Evolutionary conservation across 2,113 vertebrate genomes (phyloP), one percentile per base, ranked within the genome.

Genomic region (Myanophis thanlyinensis): DNA sequence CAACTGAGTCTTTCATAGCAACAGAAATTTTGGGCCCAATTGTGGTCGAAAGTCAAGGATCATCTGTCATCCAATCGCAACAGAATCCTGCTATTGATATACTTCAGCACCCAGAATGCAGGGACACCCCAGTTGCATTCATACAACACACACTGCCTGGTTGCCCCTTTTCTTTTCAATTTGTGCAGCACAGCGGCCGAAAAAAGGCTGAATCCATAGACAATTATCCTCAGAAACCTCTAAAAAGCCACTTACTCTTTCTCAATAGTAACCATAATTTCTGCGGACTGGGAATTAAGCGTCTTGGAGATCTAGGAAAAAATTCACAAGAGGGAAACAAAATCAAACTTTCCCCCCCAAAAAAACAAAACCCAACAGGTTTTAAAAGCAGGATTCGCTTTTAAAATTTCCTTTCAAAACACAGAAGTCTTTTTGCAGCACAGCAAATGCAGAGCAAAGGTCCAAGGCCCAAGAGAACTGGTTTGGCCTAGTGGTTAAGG

Each of bases 221-320:
- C 18, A 80, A 40, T 80, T 20, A 40, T 40, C 40, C 73, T 80
- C 35, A 35, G 85, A 73, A 30, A 12, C 15, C 8, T 25, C 44
- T 15, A 1, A 54, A 35, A 85, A 54, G 46, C 9, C 22, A 46
- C 94, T 96, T 91, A 98, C 97, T 95, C 90, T 40, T 48, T 93
- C 56, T 95, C 91, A 0, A 94, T 56, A 35, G 73, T 0, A 11
- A 85, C 4, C 2, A 47, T 47, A 5, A 25, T 13, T 84, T 91
- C 90, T 85, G 46, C 87, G 4, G 67, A 23, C 9, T 0, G 4
- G 62, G 35, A 35, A 18, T 18, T 7, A 0, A 12, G 49, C 52
- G 23, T 89, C 89, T 53, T 59, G 52, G 22, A 35, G 44, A 48
- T 73, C 93, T 93, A 40, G 0, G n/a, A 85, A 62, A 9, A 92